Evolutionary conservation across 2,797 vertebrate species (phyloP).

Genomic region (Aeoliscus strigatus): DNA sequence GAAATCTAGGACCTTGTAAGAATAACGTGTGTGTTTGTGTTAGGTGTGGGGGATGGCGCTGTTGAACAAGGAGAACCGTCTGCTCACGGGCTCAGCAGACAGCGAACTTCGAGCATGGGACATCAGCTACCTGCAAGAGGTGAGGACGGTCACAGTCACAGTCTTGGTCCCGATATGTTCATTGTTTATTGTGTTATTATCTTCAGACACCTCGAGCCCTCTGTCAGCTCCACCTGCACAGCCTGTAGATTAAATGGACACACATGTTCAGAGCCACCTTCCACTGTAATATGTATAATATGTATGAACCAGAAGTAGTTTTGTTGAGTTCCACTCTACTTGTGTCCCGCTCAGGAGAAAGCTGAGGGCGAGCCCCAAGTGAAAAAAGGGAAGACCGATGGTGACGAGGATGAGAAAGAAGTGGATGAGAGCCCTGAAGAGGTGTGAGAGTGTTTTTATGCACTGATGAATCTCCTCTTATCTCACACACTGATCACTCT

Average conservation of each 20-base stretch:
- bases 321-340: not conserved
- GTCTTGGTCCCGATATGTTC: too few species aligned
- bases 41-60: constrained; percentile 92
- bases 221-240: too few species aligned
- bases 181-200: too few species aligned
- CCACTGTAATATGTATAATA: not conserved
- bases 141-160: constrained; percentile 50
- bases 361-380: constrained; percentile 79
- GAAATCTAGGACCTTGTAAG: too few species aligned
- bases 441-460: too few species aligned
- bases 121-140: constrained; percentile 82
- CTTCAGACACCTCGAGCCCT: too few species aligned
- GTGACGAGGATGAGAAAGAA: constrained; percentile 44
- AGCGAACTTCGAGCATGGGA: constrained; percentile 94
- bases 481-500: not conserved
- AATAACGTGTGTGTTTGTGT: constrained; percentile 21
- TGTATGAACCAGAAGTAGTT: not conserved
- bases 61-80: constrained; percentile 80
- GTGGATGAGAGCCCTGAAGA: constrained; percentile 71
- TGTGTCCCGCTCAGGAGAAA: constrained; percentile 66
- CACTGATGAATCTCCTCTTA: too few species aligned
- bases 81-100: constrained; percentile 90
- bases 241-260: too few species aligned
- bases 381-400: constrained; percentile 80
- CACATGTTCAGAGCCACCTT: not conserved